A percentile compares a stretch with the other conserved stretches of the same genome.
These are phyloP conservation scores for Strix uralensis DNA, from an alignment of 2,113 vertebrate species.

Conservation along the genomic window DNA sequence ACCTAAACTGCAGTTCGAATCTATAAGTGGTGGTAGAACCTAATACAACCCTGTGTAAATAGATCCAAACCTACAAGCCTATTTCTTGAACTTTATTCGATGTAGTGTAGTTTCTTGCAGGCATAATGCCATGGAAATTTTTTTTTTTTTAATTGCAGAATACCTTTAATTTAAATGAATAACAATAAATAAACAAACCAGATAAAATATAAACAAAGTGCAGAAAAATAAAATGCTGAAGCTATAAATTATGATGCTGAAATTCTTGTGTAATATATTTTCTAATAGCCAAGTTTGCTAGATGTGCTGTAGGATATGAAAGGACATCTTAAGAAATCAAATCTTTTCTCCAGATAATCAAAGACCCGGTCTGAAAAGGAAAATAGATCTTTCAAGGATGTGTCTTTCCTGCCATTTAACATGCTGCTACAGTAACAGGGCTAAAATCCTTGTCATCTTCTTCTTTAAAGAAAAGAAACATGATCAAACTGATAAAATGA, in stretches of 20 bases:
- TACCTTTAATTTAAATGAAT: neutral
- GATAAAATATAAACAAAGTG: neutral
- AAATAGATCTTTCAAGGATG: neutral
- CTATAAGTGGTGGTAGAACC: neutral
- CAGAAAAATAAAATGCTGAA: neutral
- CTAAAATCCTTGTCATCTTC: conserved; percentile 43
- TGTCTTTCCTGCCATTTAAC: neutral
- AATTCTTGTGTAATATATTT: neutral
- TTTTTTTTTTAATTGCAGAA: neutral
- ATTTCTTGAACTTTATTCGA: neutral
- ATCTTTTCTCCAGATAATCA: neutral
- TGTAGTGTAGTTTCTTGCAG: neutral
- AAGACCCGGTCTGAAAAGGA: neutral
- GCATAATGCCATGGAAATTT: no score
- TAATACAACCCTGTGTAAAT: neutral
- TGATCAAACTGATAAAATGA: conserved; percentile 66
- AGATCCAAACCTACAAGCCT: neutral
- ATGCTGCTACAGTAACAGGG: neutral
- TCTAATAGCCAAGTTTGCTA: neutral
- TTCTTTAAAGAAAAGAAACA: conserved; percentile 39
- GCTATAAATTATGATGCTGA: neutral
- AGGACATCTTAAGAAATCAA: neutral
- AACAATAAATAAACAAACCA: neutral
- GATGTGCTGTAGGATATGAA: neutral
- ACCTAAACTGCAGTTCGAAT: neutral